Evolutionary conservation across 2,888 invertebrate genomes (phyloP).

Genomic region (Lithophane socia): DNA sequence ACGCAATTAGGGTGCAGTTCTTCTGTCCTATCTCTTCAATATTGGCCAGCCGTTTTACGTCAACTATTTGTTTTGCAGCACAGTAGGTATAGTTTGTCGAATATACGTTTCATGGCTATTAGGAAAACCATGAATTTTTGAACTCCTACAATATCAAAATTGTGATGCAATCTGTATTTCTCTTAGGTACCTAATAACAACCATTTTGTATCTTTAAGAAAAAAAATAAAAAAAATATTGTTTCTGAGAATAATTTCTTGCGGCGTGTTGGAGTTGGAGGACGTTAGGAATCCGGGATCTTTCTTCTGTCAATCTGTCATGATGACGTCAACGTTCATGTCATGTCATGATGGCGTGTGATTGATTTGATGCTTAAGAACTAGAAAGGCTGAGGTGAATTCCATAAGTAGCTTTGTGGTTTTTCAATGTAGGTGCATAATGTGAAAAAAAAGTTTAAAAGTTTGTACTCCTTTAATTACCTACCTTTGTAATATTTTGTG

Average conservation of each 20-base stretch:
- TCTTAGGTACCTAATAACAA: no score
- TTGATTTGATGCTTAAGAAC: background rate
- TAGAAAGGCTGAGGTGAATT: background rate
- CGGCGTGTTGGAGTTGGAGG: background rate
- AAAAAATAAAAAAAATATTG: background rate
- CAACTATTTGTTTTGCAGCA: background rate
- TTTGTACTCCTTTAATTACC: background rate
- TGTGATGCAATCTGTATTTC: no score
- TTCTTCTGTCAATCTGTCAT: background rate
- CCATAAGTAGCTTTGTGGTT: constrained; percentile 10
- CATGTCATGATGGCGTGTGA: constrained; percentile 32
- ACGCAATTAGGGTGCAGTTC: no score
- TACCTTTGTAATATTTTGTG: background rate
- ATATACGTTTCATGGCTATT: background rate
- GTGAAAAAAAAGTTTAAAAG: no score
- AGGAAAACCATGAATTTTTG: background rate
- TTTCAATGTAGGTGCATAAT: background rate
- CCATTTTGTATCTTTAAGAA: no score
- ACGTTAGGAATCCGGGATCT: constrained; percentile 1
- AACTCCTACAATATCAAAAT: background rate
- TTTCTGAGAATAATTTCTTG: constrained; percentile 1
- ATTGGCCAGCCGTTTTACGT: background rate
- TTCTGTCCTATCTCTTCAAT: background rate
- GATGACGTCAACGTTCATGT: constrained; percentile 44
- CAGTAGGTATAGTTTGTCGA: background rate